Evolutionary conservation across 2,113 vertebrate species (phyloP), one percentile per base, ranked within the genome.

Genomic region (Muntiacus reevesi): DNA sequence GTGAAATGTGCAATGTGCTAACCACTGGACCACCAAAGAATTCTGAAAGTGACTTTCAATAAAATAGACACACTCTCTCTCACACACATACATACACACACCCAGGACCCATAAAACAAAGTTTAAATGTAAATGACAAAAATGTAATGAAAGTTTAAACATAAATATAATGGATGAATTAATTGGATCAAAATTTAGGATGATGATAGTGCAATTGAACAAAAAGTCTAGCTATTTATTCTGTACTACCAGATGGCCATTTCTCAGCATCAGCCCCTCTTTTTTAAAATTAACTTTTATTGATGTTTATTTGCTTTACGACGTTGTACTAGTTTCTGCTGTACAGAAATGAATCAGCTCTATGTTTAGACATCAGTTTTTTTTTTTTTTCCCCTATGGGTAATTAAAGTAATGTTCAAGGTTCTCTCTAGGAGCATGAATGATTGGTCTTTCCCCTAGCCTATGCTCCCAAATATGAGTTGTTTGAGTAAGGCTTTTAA

Each of bases 121-220:
- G 55, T 89, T 95, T 87, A 86, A 67, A 89, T 92, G 55, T 55
- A 83, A 64, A n/a, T 82, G 50, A 23, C 19, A 71, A 36, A 71
- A 71, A 71, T 71, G 36, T 19, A 71, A 71, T 36, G 11, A 36
- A 71, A 23, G 9, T 71, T 71, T 36, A 71, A 36, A 71, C 9
- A 0, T 36, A 52, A n/a, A 71, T 79, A 2, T 50, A 87, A n/a
- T 25, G 52, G 6, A 21, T 84, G n/a, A 45, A 43, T 55, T 87
- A 60, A 36, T 15, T 64, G 19, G 25, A 30, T 71, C 43, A 71
- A 83, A 98, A 87, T 13, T 47, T 43, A 71, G 67, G 33, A 36
- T 40, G 28, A 30, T 28, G 23, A 21, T 33, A 25, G 45, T 54
- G 33, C 33, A 16, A 1, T 17, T 71, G 15, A 84, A n/a, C 13